phyloP scores from a whole-genome alignment of 2,113 vertebrate genomes.

The Neolamprologus sp. region DNA sequence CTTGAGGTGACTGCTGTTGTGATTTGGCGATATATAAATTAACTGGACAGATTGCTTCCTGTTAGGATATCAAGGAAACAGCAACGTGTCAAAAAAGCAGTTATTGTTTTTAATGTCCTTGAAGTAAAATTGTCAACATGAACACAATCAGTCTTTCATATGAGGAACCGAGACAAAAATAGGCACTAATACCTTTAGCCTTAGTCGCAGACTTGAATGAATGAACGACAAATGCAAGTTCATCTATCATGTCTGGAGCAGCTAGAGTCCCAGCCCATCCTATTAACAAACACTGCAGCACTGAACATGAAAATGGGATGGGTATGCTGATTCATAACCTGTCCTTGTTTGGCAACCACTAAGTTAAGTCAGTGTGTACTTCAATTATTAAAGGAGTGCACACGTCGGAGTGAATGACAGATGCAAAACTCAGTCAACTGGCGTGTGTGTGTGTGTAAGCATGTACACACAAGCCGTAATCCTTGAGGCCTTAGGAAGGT shows the following conservation, averaged over 20 bases:
- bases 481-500: slow-evolving; percentile 43
- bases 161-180: background rate
- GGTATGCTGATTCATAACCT: slow-evolving; percentile 12
- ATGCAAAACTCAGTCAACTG: background rate
- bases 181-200: background rate
- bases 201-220: background rate
- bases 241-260: background rate
- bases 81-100: background rate
- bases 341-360: background rate
- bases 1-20: background rate
- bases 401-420: background rate
- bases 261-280: background rate
- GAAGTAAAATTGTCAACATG: background rate
- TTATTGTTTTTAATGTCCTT: background rate
- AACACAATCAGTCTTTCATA: background rate
- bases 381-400: background rate
- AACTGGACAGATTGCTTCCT: background rate
- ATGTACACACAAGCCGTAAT: slow-evolving; percentile 37
- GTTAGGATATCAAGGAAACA: background rate
- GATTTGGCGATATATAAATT: background rate
- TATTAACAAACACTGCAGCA: background rate
- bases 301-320: background rate
- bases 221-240: background rate
- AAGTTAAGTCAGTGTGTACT: background rate
- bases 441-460: background rate